phyloP scores from a whole-genome alignment of 2,113 vertebrate species.

The Plecturocebus donacophilus region DNA sequence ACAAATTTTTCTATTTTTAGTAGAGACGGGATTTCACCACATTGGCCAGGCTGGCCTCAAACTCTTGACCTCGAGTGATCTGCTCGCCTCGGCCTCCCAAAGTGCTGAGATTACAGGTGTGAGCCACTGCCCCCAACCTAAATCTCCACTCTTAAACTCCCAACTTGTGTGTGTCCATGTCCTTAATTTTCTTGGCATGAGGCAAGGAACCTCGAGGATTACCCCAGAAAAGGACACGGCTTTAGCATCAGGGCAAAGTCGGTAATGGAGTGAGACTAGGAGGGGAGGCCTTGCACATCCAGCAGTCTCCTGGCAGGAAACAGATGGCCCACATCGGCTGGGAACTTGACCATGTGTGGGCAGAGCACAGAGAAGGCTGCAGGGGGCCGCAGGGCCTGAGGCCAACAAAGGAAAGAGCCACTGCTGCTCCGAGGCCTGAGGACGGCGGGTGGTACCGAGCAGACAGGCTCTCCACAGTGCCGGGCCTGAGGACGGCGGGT shows the following conservation, averaged over 20 bases:
- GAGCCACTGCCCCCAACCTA: too few relatives aligned
- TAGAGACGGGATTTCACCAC: too few relatives aligned
- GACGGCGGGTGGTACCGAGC: accelerated
- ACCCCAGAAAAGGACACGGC: too few relatives aligned
- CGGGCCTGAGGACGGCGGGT: accelerated
- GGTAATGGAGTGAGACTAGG: background rate
- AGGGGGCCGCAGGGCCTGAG: accelerated
- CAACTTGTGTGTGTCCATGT: too few relatives aligned
- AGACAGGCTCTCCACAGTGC: background rate
- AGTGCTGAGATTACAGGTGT: too few relatives aligned
- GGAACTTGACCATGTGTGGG: accelerated
- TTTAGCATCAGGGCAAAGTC: background rate
- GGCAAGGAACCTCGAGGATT: too few relatives aligned
- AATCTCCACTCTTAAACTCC: too few relatives aligned
- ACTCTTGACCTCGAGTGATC: too few relatives aligned
- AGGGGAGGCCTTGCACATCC: accelerated
- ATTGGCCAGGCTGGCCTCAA: too few relatives aligned
- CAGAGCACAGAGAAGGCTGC: background rate
- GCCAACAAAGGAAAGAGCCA: background rate
- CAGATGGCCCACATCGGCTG: accelerated
- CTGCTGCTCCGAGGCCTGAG: accelerated
- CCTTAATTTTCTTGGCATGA: too few relatives aligned
- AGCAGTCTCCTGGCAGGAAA: background rate
- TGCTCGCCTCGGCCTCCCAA: too few relatives aligned
- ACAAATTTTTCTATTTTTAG: too few relatives aligned